Conservation (phyloP, 2,113 vertebrate genomes). For the Cacatua alba region DNA sequence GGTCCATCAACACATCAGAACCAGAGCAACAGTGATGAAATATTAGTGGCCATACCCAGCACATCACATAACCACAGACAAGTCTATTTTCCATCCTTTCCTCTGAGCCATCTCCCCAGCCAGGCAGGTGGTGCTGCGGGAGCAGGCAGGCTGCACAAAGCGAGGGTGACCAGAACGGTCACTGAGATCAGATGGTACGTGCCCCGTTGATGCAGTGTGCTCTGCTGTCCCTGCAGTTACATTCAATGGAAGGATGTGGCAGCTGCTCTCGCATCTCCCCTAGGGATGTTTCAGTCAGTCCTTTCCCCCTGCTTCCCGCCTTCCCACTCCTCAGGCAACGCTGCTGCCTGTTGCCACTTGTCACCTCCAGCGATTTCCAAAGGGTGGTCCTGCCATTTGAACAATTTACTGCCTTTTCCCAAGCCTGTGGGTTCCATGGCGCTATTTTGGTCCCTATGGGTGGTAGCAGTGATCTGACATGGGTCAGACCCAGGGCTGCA, state of each 20-base stretch:
- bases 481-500: not conserved
- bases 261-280: not conserved
- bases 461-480: not conserved
- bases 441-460: not conserved
- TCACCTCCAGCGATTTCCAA: not conserved
- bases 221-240: not conserved
- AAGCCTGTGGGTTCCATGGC: fast-evolving
- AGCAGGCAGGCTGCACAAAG: not conserved
- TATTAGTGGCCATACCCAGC: not conserved
- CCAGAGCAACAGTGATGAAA: fast-evolving
- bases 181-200: fast-evolving
- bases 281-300: not conserved
- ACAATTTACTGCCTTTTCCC: not conserved
- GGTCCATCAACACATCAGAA: not conserved
- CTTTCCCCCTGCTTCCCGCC: not conserved
- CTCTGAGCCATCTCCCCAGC: not conserved
- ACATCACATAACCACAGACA: fast-evolving
- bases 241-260: not conserved
- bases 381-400: not conserved
- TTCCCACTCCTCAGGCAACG: not conserved
- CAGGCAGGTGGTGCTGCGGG: not conserved
- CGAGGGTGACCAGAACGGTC: fast-evolving
- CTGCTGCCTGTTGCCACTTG: not conserved
- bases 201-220: not conserved
- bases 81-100: not conserved